Percentiles rank a stretch among this genome's conserved stretches.
Conservation (phyloP, 2,888 invertebrate species). For the Eucriotettix oculatus region DNA sequence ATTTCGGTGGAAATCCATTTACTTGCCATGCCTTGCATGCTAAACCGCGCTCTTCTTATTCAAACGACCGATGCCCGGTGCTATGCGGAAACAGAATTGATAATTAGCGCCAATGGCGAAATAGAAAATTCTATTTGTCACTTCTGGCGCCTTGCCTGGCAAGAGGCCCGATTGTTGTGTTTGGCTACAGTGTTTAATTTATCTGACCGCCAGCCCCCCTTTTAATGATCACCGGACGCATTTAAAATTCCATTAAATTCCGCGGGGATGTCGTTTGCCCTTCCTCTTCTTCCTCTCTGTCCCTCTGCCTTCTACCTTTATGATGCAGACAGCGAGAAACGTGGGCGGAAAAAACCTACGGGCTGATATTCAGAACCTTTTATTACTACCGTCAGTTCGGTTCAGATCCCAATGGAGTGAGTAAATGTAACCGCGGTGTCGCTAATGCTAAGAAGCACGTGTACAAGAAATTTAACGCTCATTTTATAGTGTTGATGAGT, state of each 20-base stretch:
- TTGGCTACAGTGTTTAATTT: background rate
- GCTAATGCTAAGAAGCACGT: too few species aligned
- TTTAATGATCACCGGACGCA: background rate
- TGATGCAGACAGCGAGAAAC: too few species aligned
- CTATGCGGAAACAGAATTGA: background rate
- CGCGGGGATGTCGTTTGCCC: background rate
- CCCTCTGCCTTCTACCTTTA: background rate
- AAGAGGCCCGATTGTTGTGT: background rate
- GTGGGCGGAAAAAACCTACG: too few species aligned
- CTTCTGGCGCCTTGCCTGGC: background rate
- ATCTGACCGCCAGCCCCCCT: background rate
- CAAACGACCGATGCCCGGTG: background rate
- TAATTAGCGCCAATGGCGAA: background rate
- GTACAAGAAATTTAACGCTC: too few species aligned
- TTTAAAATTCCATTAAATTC: background rate
- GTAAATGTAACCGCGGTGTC: too few species aligned
- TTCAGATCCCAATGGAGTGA: too few species aligned
- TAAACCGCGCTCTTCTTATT: background rate
- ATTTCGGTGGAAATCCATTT: background rate
- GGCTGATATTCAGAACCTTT: too few species aligned
- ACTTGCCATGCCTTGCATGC: background rate
- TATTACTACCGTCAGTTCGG: too few species aligned
- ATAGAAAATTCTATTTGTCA: background rate
- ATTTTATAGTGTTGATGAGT: too few species aligned
- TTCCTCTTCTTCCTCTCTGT: background rate